Percentiles rank a stretch among this genome's conserved stretches.
Evolutionary conservation across 2,113 vertebrate species (phyloP).

Genomic region (Gopherus evgoodei): DNA sequence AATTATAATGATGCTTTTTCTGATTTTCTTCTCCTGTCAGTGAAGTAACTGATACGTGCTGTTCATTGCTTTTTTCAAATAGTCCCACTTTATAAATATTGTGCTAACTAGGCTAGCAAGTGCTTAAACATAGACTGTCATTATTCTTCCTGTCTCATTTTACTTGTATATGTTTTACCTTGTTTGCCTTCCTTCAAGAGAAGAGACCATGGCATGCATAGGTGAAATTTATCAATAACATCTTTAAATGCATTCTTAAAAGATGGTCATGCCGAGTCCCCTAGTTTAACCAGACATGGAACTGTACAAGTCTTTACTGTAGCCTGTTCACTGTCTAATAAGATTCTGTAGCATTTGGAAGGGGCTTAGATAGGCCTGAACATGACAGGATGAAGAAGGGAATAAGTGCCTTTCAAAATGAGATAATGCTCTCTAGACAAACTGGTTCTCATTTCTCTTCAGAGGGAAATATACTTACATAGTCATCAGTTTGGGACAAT

Average conservation of each 20-base stretch:
- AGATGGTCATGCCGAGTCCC: neutral
- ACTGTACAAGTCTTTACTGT: neutral
- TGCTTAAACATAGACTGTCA: neutral
- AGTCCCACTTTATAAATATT: neutral
- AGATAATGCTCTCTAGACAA: neutral
- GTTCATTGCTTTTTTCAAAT: slow-evolving; percentile 16
- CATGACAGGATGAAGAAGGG: neutral
- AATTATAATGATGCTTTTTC: slow-evolving; percentile 23
- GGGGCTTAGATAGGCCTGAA: slow-evolving; percentile 22
- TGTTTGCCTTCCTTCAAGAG: neutral
- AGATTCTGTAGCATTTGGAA: neutral
- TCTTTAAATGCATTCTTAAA: neutral
- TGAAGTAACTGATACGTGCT: neutral
- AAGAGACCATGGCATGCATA: neutral
- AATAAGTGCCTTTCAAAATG: neutral
- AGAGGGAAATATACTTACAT: neutral
- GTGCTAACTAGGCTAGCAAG: neutral
- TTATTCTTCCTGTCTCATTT: neutral
- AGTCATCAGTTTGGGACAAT: neutral
- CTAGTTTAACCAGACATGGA: neutral
- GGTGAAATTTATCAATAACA: neutral
- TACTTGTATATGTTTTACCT: neutral
- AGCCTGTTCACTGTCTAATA: neutral
- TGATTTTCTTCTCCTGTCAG: neutral
- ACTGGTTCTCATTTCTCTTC: slow-evolving; percentile 5